A percentile compares a stretch with the other conserved stretches of the same genome.
phyloP scores from a whole-genome alignment of 2,888 invertebrate species.

The Epinotia demarniana region DNA sequence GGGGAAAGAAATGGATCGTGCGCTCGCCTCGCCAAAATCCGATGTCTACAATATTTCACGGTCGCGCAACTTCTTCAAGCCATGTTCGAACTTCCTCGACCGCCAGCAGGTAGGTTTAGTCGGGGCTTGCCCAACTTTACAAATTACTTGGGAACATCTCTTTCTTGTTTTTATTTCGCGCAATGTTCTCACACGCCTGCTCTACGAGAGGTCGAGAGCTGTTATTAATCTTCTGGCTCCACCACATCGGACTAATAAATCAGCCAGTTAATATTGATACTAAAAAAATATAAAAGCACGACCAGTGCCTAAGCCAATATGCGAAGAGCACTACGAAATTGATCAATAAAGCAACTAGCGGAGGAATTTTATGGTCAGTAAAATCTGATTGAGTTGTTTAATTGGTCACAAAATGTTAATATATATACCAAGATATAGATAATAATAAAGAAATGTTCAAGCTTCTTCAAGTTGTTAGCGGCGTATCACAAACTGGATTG shows the following conservation, averaged over 20 bases:
- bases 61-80: constrained; percentile 68
- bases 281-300: background rate
- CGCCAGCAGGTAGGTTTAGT: constrained; percentile 69
- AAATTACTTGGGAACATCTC: constrained; percentile 70
- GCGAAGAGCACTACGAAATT: background rate
- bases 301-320: background rate
- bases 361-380: constrained; percentile 23
- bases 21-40: constrained; percentile 57
- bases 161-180: constrained; percentile 59
- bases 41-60: constrained; percentile 71
- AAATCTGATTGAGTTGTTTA: constrained; percentile 5
- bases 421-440: background rate
- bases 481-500: constrained; percentile 14
- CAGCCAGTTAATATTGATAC: background rate
- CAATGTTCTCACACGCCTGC: constrained; percentile 28
- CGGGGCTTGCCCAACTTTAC: constrained; percentile 74
- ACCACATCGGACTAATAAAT: constrained; percentile 5
- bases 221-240: constrained; percentile 22
- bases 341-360: constrained; percentile 7
- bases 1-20: constrained; percentile 58
- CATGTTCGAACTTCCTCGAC: constrained; percentile 69
- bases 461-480: constrained; percentile 22
- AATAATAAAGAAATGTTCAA: constrained; percentile 17
- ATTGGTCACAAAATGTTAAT: constrained; percentile 20
- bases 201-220: constrained; percentile 4